phyloP scores from a whole-genome alignment of 2,113 vertebrate genomes.

The Hiodon tergisus region DNA sequence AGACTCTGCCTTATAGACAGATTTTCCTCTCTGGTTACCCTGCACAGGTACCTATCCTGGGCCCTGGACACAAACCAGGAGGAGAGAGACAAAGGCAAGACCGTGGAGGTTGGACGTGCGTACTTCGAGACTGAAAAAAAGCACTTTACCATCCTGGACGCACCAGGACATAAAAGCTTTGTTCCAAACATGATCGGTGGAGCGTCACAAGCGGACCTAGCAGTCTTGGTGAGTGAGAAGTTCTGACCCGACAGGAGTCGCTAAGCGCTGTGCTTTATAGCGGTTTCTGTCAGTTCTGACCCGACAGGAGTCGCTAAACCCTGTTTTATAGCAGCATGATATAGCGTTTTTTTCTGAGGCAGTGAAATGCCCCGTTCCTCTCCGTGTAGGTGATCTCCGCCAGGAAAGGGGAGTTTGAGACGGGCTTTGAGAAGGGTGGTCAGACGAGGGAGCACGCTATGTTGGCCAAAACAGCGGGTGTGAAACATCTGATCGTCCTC shows the following conservation, averaged over 20 bases:
- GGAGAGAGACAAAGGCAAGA: conserved; percentile 87
- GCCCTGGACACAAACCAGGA: conserved; percentile 87
- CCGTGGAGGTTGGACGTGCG: conserved; percentile 83
- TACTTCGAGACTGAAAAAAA: conserved; percentile 89
- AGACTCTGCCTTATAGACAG: no score
- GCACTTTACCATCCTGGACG: conserved; percentile 87
- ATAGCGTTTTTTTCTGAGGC: not conserved
- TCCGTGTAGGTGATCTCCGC: conserved; percentile 78
- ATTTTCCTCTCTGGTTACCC: not conserved
- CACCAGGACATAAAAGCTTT: conserved; percentile 87
- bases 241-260: no score
- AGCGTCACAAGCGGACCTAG: conserved; percentile 82
- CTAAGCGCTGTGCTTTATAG: no score
- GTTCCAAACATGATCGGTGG: conserved; percentile 89
- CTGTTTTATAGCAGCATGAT: not conserved
- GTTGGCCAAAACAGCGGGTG: conserved; percentile 86
- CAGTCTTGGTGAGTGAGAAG: conserved; percentile 72
- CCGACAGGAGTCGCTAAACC: no score
- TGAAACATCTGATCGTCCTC: conserved; percentile 86
- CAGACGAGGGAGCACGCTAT: conserved; percentile 88
- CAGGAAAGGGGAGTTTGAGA: conserved; percentile 87
- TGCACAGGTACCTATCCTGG: conserved; percentile 81
- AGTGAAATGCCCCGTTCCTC: not conserved
- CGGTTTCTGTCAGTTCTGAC: no score
- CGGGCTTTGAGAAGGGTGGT: conserved; percentile 85